Evolutionary conservation across 2,113 vertebrate genomes (phyloP), one percentile per base, ranked within the genome.

Genomic region (Mohoua ochrocephala): DNA sequence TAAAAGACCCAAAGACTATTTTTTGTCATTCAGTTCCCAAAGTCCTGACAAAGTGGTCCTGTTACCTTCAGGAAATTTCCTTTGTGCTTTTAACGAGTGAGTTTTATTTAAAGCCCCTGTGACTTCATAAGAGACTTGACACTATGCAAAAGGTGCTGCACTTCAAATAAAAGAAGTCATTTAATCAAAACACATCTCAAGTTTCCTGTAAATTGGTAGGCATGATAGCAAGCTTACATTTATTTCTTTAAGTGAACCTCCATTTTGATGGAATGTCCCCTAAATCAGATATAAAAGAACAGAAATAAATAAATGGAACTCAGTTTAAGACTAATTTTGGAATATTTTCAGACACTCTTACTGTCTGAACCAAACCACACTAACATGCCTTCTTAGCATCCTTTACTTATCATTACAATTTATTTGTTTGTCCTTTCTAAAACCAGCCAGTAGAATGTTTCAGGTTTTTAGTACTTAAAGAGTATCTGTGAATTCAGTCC

Each of bases 401-500:
- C 15, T 89, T 63, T 44, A 74, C 7, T 27, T 33, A 17, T 77
- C 77, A 50, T 49, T 70, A 60, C 8, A 42, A n/a, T 20, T 63
- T 81, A 15, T 28, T 80, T 59, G 41, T 26, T 67, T 77, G 16
- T 63, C 15, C 19, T 65, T 60, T 94, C 35, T 65, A 42, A 30
- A 60, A 76, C 33, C 3, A 19, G 5, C 50, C 30, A 12, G 27
- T 21, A 67, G 10, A 13, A 37, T 1, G 7, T 44, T 54, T 68
- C 37, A 44, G 16, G 30, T 49, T 77, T 73, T 67, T 67, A 92
- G 28, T 59, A 33, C 27, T 15, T 47, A 91, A 91, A 59, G 47
- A 57, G 24, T 83, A 81, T 83, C 83, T 93, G 28, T 80, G 37
- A 96, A 96, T 97, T 95, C 24, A 74, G 37, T 96, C 31, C 20